Evolutionary conservation across 2,888 invertebrate genomes (phyloP), one percentile per base, ranked within the genome.

Genomic region (Abrostola triplasia): DNA sequence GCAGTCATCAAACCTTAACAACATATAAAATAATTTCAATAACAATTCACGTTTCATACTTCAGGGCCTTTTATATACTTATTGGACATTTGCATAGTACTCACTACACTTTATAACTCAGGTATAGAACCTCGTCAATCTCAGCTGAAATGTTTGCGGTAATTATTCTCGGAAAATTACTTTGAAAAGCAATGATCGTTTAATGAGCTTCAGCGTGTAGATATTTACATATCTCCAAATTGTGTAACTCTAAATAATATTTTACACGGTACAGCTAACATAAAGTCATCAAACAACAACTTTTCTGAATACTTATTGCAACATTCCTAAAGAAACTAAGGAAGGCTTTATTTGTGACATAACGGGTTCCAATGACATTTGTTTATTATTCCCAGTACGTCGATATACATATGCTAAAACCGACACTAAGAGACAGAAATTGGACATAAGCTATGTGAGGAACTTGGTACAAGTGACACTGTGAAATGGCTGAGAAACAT

Each of bases 401-500:
- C 44, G 37, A 67, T 63, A 52, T 62, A 61, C 36, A 40, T 58
- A 56, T 67, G 63, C 44, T 50, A 62, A 67, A 64, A 48, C 37
- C 66, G 41, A 63, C 62, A 53, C 52, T 64, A 54, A 60, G 11
- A 24, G 42, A 73, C 70, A 73, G 57, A 82, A 82, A 84, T 81
- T 80, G 78, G 77, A 77, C 70, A 72, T 69, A 62, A 76, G 70
- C 72, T 69, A 83, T 84, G 79, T 69, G 61, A 75, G 76, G 80
- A 78, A 79, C 76, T 77, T 63, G 67, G 61, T 59, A 61, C 66
- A 57, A 63, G 77, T 71, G 80, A 80, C 82, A 76, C 69, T 68
- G 77, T 64, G 73, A 77, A 82, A 82, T 82, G 72, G 80, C 66
- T 77, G 70, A 59, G 67, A 79, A 83, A 85, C 81, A 85, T 88